These are phyloP conservation scores for Mimachlamys varia DNA, from an alignment of 2,888 invertebrate genomes.

Conservation along the genomic window DNA sequence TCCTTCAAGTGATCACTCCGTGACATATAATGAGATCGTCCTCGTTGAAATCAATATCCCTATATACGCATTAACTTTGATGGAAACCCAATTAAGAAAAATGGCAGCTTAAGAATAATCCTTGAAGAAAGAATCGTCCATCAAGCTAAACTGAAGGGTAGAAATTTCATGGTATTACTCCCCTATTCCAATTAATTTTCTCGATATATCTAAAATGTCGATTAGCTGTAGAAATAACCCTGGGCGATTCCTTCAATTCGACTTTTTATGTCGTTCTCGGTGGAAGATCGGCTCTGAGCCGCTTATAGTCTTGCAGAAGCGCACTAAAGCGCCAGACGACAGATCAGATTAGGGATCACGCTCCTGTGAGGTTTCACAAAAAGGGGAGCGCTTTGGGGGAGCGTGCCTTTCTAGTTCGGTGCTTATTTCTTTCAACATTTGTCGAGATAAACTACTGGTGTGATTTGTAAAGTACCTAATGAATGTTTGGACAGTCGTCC, in stretches of 20 bases:
- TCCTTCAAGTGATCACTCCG: not conserved
- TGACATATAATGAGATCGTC: constrained; percentile 1
- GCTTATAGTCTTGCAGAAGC: constrained; percentile 38
- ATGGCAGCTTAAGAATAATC: constrained; percentile 31
- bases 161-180: constrained; percentile 42
- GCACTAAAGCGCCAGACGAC: constrained; percentile 36
- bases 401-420: not conserved
- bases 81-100: constrained; percentile 36
- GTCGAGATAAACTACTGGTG: not conserved
- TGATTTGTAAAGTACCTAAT: not conserved
- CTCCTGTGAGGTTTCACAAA: not conserved
- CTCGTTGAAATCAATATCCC: constrained; percentile 20
- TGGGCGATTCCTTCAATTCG: constrained; percentile 48
- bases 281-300: constrained; percentile 38
- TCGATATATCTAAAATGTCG: constrained; percentile 46
- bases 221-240: constrained; percentile 42
- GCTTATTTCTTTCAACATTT: not conserved
- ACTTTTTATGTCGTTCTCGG: constrained; percentile 43
- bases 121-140: constrained; percentile 12
- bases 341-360: constrained; percentile 14
- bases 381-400: constrained; percentile 26
- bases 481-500: not conserved
- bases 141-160: constrained; percentile 24
- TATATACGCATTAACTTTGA: constrained; percentile 32
- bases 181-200: constrained; percentile 49